Base-by-base conservation (phyloP, 2,797 vertebrate genomes). In the Pithecia hirsuta region DNA sequence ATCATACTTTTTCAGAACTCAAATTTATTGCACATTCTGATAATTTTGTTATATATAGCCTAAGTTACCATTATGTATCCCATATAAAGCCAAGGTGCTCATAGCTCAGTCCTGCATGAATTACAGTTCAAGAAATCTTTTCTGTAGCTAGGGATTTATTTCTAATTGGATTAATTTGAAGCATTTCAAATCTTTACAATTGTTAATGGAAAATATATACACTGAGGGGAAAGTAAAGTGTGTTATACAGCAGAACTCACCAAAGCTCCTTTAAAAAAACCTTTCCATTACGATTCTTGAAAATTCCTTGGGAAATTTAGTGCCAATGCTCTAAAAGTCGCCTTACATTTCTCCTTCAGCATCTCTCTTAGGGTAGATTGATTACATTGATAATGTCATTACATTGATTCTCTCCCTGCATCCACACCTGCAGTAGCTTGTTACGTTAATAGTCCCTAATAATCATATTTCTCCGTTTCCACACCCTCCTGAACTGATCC, bases 161-260 rank as follows among this genome's bases (percentile, higher is more conserved):
- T 94, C 36, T 61, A 95, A 76, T 30, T 95, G 41, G 57, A 61
- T 93, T 89, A 85, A 85, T 46, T 50, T 67, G n/a, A 74, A 87
- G 6, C 17, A 67, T 90, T 67, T 88, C n/a, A 59, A 52, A 33
- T 26, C 11, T 48, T 95, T 95, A 30, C 57, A 88, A n/a, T 48
- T 82, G 26, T 81, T 61, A 48, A 80, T 83, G 20, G 33, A 91
- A 92, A 92, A 76, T 85, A 64, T 12, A 36, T 82, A 67, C 6
- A 64, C 33, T n/a, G 44, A 91, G 6, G 48, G 26, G 24, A 80
- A 79, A 84, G 48, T 70, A 61, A 92, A 90, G 26, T 67, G 55
- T 4, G 36, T 50, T 74, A 57, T 24, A 48, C 5, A 84, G 55
- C n/a, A 96, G 86, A 81, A 86, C 2, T 79, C 50, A 86, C 22